Evolutionary conservation across 2,797 vertebrate genomes (phyloP).

Genomic region (Phylloscopus collybita): DNA sequence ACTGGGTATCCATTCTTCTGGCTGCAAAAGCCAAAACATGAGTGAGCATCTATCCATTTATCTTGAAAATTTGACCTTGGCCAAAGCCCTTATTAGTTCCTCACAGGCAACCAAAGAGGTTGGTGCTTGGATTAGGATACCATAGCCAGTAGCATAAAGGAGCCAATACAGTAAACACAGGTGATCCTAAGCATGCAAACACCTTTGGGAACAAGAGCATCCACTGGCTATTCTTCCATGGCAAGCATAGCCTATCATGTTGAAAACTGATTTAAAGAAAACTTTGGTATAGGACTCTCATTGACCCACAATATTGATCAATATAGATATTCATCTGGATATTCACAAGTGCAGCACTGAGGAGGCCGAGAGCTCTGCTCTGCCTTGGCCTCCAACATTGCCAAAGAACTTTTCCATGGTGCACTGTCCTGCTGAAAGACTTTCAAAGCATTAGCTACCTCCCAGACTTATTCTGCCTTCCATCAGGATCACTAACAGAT

Average conservation of each 20-base stretch:
- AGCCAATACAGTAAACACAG: background rate
- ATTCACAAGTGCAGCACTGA: background rate
- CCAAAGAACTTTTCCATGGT: background rate
- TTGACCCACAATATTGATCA: background rate
- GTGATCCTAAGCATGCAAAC: accelerated
- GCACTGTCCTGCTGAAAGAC: background rate
- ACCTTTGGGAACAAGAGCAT: background rate
- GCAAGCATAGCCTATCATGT: background rate
- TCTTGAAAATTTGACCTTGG: background rate
- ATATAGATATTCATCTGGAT: background rate
- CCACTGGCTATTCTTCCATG: background rate
- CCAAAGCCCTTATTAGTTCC: background rate
- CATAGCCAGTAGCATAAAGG: background rate
- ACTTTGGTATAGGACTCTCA: background rate
- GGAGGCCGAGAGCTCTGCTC: background rate
- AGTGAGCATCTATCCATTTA: background rate
- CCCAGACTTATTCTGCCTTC: background rate
- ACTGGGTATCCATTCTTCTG: background rate
- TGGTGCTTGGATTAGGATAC: background rate
- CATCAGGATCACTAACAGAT: background rate
- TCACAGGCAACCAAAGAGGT: background rate
- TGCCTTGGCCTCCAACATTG: background rate
- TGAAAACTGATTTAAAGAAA: background rate
- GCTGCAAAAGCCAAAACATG: background rate
- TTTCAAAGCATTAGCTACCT: background rate